Conservation (phyloP, 64 coral and sea anemone genomes). For the Porites lutea region DNA sequence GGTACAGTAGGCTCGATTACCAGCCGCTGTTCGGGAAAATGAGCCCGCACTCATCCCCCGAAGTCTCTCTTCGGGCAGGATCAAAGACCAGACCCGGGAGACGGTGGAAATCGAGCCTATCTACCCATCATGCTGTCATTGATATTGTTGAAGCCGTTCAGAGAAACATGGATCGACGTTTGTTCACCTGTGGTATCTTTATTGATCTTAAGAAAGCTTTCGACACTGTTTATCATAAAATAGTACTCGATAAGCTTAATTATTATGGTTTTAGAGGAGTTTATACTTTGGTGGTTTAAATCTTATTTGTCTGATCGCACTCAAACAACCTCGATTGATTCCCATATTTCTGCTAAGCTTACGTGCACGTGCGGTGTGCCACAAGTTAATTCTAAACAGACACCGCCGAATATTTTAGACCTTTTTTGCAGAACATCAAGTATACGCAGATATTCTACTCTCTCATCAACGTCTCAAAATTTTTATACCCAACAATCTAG, state of each 20-base stretch:
- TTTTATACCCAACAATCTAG: neutral
- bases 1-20: too few species aligned
- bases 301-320: conserved; percentile 32
- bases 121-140: too few species aligned
- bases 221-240: conserved; percentile 2
- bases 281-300: conserved; percentile 39
- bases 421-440: neutral
- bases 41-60: too few species aligned
- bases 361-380: conserved; percentile 31
- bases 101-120: too few species aligned
- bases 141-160: neutral
- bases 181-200: conserved; percentile 2
- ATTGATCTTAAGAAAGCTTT: too few species aligned
- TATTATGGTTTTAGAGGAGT: conserved; percentile 55
- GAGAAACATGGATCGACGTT: neutral
- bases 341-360: conserved; percentile 26
- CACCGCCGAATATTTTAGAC: conserved; percentile 2
- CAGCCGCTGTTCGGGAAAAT: too few species aligned
- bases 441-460: neutral
- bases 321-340: conserved; percentile 45
- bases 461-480: neutral
- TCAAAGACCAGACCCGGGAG: too few species aligned
- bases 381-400: conserved; percentile 3
- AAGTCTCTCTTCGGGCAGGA: too few species aligned
- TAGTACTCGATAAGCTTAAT: conserved; percentile 38